Evolutionary conservation across 2,888 invertebrate genomes (phyloP).

Genomic region (Galerucella pusilla): DNA sequence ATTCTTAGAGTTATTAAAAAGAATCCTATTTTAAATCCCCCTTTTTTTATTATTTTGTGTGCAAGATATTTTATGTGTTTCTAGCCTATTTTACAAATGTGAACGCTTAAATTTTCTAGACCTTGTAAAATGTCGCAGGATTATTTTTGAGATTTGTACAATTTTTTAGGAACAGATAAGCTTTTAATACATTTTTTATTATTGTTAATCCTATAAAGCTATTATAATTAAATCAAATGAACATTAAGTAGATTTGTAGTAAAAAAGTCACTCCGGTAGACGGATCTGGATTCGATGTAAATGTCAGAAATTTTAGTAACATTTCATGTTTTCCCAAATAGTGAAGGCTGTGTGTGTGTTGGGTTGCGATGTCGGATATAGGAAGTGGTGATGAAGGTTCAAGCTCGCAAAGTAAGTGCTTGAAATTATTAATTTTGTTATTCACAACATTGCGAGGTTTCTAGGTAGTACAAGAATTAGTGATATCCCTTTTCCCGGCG

Average conservation of each 20-base stretch:
- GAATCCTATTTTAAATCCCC: background rate
- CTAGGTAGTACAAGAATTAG: constrained; percentile 9
- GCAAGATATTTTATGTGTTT: no score
- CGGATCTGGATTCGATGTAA: constrained; percentile 41
- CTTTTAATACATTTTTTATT: background rate
- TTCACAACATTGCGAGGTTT: constrained; percentile 26
- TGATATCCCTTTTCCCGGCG: background rate
- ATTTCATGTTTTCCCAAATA: constrained; percentile 58
- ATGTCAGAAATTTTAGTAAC: constrained; percentile 51
- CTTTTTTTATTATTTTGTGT: background rate
- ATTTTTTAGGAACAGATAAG: background rate
- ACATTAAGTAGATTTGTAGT: background rate
- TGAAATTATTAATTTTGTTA: constrained; percentile 40
- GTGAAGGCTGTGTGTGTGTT: constrained; percentile 62
- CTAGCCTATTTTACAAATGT: no score
- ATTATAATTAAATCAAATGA: background rate
- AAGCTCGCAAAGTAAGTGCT: constrained; percentile 81
- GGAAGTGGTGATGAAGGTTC: constrained; percentile 84
- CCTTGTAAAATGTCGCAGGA: background rate
- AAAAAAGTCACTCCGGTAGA: constrained; percentile 19
- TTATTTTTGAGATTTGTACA: background rate
- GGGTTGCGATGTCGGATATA: constrained; percentile 78
- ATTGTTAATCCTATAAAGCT: background rate
- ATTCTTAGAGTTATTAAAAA: background rate
- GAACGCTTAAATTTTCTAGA: background rate